A percentile compares a stretch with the other conserved stretches of the same genome.
Evolutionary conservation across 2,113 vertebrate genomes (phyloP).

Genomic region (Glaucomys volans): DNA sequence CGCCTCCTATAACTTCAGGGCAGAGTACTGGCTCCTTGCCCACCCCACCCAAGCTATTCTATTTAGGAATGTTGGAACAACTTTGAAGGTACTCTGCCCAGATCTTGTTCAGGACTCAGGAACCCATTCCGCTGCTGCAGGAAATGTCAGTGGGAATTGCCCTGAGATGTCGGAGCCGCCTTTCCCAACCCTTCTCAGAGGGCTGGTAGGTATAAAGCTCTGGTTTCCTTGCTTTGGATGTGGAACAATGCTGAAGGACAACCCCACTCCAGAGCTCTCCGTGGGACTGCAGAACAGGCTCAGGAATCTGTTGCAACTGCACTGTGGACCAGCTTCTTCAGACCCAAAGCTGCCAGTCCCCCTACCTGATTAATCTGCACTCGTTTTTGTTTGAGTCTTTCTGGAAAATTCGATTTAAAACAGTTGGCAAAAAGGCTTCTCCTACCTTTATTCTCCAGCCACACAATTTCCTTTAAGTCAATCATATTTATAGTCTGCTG

Average conservation of each 20-base stretch:
- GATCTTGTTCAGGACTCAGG: neutral
- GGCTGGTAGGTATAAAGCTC: neutral
- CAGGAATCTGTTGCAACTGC: accelerated
- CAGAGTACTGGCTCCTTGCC: neutral
- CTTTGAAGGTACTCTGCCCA: neutral
- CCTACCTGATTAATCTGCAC: neutral
- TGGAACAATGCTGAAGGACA: neutral
- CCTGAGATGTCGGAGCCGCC: neutral
- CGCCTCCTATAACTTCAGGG: neutral
- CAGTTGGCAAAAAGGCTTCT: neutral
- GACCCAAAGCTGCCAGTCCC: accelerated
- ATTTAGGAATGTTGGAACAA: neutral
- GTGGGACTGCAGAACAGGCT: neutral
- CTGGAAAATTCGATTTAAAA: neutral
- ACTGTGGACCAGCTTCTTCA: accelerated
- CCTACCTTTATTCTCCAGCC: neutral
- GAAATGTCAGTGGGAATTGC: accelerated
- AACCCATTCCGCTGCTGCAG: neutral
- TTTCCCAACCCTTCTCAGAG: neutral
- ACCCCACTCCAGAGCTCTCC: neutral
- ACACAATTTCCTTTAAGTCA: neutral
- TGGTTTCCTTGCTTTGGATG: neutral
- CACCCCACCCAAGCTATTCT: neutral
- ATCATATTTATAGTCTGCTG: neutral
- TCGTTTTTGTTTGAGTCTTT: neutral